These are phyloP conservation scores for Callaeas wilsoni DNA, from an alignment of 2,113 vertebrate species.

Conservation along the genomic window DNA sequence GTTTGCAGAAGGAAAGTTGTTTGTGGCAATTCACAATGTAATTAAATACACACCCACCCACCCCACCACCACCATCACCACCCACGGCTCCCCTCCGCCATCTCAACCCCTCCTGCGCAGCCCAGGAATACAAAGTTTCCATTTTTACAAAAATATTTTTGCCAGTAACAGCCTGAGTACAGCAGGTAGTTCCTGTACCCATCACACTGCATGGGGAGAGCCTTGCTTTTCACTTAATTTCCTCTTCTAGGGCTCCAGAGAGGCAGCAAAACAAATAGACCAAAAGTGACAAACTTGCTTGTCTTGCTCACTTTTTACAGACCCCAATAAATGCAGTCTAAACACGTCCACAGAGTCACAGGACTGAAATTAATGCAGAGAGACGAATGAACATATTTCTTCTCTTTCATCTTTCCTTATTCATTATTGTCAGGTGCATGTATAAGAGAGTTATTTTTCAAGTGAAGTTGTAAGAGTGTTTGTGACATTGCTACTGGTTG, in stretches of 20 bases:
- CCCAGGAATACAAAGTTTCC: not conserved
- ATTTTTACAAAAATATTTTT: not conserved
- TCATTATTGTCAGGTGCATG: not conserved
- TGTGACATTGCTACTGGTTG: not conserved
- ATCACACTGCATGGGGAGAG: rapidly evolving
- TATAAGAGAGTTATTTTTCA: not conserved
- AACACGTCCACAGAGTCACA: not conserved
- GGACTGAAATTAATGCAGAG: not conserved
- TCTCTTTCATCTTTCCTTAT: not conserved
- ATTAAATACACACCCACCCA: not conserved
- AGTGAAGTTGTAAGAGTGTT: not conserved
- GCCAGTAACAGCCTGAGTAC: not conserved
- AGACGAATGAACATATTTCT: not conserved
- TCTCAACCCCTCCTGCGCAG: no score
- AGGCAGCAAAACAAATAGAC: not conserved
- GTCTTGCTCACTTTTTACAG: not conserved
- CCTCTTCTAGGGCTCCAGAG: not conserved
- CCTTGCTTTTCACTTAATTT: not conserved
- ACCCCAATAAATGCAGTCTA: not conserved
- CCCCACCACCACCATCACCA: not conserved
- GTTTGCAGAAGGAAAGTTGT: not conserved
- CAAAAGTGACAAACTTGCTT: not conserved
- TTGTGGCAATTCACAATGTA: not conserved
- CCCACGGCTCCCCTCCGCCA: no score
- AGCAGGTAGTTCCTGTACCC: not conserved